phyloP scores from a whole-genome alignment of 2,797 vertebrate genomes.

The Ctenopoma multispine region DNA sequence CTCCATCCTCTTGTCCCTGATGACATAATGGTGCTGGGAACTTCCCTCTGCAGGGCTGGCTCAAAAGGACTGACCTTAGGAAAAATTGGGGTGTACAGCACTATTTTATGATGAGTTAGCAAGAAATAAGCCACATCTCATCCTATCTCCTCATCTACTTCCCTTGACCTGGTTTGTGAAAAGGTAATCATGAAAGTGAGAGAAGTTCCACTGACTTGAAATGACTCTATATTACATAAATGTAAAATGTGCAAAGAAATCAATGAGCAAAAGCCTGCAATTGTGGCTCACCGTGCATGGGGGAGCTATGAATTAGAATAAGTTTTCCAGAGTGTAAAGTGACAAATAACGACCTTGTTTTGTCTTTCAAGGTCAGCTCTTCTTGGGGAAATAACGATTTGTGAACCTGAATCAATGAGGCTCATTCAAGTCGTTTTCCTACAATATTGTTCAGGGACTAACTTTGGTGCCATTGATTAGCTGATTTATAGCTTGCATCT shows the following conservation, averaged over 20 bases:
- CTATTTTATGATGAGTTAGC: slow-evolving; percentile 67
- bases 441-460: slow-evolving; percentile 77
- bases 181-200: slow-evolving; percentile 35
- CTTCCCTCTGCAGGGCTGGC: slow-evolving; percentile 60
- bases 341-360: slow-evolving; percentile 47
- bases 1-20: slow-evolving; percentile 60
- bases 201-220: slow-evolving; percentile 11
- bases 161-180: slow-evolving; percentile 44
- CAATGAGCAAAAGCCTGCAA: slow-evolving; percentile 31
- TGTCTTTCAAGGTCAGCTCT: slow-evolving; percentile 68
- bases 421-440: slow-evolving; percentile 74
- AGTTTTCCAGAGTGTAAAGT: slow-evolving; percentile 13
- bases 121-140: slow-evolving; percentile 40
- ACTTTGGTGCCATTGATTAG: slow-evolving; percentile 77
- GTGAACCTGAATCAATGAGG: slow-evolving; percentile 76
- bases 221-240: slow-evolving; percentile 18
- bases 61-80: slow-evolving; percentile 58
- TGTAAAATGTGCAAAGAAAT: slow-evolving; percentile 45
- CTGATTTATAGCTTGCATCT: slow-evolving; percentile 73
- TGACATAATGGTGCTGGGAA: slow-evolving; percentile 73
- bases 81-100: slow-evolving; percentile 50
- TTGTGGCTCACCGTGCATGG: slow-evolving; percentile 20
- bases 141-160: slow-evolving; percentile 37
- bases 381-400: slow-evolving; percentile 70
- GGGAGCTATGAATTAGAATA: slow-evolving; percentile 24